Conservation (phyloP, 2,888 invertebrate genomes). For the Luperina testacea region DNA sequence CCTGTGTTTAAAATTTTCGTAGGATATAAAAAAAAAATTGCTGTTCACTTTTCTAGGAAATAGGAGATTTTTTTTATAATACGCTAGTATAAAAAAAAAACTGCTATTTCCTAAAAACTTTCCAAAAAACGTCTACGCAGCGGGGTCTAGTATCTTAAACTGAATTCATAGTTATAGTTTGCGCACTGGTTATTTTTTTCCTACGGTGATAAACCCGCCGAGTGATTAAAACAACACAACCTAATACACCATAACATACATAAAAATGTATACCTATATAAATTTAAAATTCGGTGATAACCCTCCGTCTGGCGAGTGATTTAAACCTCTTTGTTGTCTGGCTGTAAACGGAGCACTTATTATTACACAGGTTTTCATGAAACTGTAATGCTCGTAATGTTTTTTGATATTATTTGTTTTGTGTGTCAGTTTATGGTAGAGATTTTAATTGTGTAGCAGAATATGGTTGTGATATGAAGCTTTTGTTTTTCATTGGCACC, state of each 20-base stretch:
- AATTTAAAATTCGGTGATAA: slow-evolving; percentile 52
- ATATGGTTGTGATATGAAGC: neutral
- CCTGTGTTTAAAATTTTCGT: too few relatives aligned
- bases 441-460: neutral
- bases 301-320: slow-evolving; percentile 63
- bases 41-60: too few relatives aligned
- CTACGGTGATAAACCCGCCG: too few relatives aligned
- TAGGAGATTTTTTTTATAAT: too few relatives aligned
- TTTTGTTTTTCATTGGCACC: neutral
- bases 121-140: too few relatives aligned
- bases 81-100: too few relatives aligned
- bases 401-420: slow-evolving; percentile 1
- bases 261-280: neutral
- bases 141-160: too few relatives aligned
- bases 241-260: neutral
- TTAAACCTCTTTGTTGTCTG: slow-evolving; percentile 75
- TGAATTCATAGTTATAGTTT: too few relatives aligned
- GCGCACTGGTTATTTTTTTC: too few relatives aligned
- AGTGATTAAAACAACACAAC: too few relatives aligned
- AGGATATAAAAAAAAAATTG: too few relatives aligned
- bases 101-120: too few relatives aligned
- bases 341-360: slow-evolving; percentile 40
- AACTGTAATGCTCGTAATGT: slow-evolving; percentile 37
- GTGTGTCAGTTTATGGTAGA: neutral
- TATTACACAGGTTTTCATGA: slow-evolving; percentile 45